phyloP scores from a whole-genome alignment of 2,888 invertebrate genomes.

The Chaitophorus viminalis region DNA sequence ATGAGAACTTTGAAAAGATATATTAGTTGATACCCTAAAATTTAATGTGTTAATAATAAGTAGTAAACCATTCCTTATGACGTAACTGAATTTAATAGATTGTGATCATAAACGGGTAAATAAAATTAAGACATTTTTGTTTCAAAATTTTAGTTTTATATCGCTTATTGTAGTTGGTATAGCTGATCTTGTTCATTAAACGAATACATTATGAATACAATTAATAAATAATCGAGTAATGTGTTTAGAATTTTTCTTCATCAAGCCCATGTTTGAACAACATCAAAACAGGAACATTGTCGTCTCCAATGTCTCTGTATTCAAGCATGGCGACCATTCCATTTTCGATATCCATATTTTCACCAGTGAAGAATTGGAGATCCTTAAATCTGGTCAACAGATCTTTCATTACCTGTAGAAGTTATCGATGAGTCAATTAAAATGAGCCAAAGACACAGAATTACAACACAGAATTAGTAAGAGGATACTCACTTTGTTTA shows the following conservation, averaged over 20 bases:
- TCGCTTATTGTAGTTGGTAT: constrained; percentile 26
- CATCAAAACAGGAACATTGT: constrained; percentile 87
- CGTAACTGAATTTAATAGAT: constrained; percentile 3
- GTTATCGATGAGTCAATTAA: not conserved
- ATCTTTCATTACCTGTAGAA: constrained; percentile 77
- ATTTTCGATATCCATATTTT: constrained; percentile 88
- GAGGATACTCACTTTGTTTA: constrained; percentile 78
- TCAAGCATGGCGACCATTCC: constrained; percentile 94
- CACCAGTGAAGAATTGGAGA: constrained; percentile 84
- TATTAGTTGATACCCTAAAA: too few species aligned
- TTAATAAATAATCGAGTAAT: not conserved
- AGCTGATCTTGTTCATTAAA: constrained; percentile 32
- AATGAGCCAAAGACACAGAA: not conserved
- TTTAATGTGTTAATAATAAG: too few species aligned
- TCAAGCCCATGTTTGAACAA: constrained; percentile 95
- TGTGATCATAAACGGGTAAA: constrained; percentile 11
- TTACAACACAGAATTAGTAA: not conserved
- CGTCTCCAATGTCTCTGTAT: constrained; percentile 88
- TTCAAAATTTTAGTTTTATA: constrained; percentile 36
- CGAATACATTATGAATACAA: constrained; percentile 18
- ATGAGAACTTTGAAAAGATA: too few species aligned
- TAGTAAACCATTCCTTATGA: not conserved
- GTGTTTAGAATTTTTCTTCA: constrained; percentile 89
- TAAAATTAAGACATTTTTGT: constrained; percentile 63
- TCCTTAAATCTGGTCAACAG: constrained; percentile 91